Conservation (phyloP, 2,797 vertebrate species). For the Phrynocephalus forsythii region DNA sequence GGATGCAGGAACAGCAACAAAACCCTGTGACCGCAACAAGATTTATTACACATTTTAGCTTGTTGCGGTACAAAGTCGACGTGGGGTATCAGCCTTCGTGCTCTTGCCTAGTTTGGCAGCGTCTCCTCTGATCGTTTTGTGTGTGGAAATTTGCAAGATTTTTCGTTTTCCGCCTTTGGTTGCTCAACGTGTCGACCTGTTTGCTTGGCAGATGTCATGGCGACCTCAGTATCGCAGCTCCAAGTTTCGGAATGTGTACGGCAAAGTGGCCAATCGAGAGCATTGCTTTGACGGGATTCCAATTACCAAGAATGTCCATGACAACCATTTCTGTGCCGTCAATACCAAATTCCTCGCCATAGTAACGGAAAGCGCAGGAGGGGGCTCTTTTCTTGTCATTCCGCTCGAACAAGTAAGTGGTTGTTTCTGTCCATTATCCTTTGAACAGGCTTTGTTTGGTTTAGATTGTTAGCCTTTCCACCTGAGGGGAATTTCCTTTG, state of each 20-base stretch:
- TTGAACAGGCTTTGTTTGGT: fast-evolving
- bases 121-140: background rate
- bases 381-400: slow-evolving; percentile 93
- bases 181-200: background rate
- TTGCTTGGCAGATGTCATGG: slow-evolving; percentile 94
- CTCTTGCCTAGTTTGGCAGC: background rate
- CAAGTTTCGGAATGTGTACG: slow-evolving; percentile 99
- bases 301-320: slow-evolving; percentile 98
- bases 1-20: no score
- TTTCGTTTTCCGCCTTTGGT: no score
- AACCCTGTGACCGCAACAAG: no score
- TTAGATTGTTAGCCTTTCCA: background rate
- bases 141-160: background rate
- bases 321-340: slow-evolving; percentile 98
- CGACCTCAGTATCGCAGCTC: slow-evolving; percentile 98
- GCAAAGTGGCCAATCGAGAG: slow-evolving; percentile 94
- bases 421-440: background rate
- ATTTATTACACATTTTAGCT: no score
- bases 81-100: no score
- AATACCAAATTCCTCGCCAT: slow-evolving; percentile 93
- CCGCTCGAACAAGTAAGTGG: slow-evolving; percentile 91
- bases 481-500: background rate
- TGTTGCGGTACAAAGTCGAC: no score
- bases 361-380: slow-evolving; percentile 93
- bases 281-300: slow-evolving; percentile 95